Evolutionary conservation across 1,140 invertebrate species (phyloP).

Genomic region (Rhopalosiphum padi): DNA sequence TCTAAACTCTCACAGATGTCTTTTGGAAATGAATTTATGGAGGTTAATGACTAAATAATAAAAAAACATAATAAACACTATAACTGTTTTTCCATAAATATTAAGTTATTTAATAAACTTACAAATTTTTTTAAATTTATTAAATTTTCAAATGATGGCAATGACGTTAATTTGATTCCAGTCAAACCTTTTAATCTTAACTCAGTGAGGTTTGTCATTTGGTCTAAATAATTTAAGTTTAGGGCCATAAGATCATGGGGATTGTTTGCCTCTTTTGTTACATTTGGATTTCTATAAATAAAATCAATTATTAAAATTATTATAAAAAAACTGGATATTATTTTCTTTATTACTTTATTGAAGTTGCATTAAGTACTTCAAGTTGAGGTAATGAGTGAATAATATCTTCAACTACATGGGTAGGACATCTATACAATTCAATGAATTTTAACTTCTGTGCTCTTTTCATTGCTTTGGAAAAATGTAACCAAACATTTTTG

Average conservation of each 20-base stretch:
- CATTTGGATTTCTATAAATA: constrained; percentile 23
- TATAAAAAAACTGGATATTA: not conserved
- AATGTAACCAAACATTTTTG: constrained; percentile 73
- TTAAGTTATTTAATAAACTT: not conserved
- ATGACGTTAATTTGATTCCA: constrained; percentile 67
- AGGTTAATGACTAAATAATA: constrained; percentile 44
- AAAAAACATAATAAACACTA: not conserved
- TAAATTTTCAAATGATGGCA: constrained; percentile 40
- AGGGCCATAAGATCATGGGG: constrained; percentile 66
- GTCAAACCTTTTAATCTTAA: constrained; percentile 72
- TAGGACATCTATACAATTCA: constrained; percentile 75
- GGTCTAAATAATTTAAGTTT: constrained; percentile 68
- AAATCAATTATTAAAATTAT: constrained; percentile 17
- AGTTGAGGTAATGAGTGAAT: constrained; percentile 64
- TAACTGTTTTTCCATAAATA: not conserved
- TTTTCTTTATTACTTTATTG: constrained; percentile 56
- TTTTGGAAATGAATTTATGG: constrained; percentile 31
- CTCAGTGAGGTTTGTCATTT: constrained; percentile 70
- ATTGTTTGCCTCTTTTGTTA: not conserved
- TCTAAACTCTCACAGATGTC: not conserved
- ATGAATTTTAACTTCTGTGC: constrained; percentile 70
- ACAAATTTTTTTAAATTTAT: constrained; percentile 25
- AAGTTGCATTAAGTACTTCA: constrained; percentile 49
- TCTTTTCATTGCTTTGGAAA: constrained; percentile 70
- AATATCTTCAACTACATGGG: constrained; percentile 73